phyloP scores from a whole-genome alignment of 2,797 vertebrate species.

The Sebastiscus albofasciatus region DNA sequence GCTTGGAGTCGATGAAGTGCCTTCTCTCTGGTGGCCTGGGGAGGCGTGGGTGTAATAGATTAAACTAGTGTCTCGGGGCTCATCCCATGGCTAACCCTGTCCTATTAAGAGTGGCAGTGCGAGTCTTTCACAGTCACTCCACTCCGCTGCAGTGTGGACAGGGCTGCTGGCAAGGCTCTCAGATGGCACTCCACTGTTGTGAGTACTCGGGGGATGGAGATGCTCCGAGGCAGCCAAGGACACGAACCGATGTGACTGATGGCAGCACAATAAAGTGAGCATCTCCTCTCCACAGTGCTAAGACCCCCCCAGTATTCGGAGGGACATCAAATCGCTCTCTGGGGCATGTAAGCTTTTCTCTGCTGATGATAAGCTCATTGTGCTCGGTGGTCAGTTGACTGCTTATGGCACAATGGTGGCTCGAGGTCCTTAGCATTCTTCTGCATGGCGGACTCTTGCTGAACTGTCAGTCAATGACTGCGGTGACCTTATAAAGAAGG shows the following conservation, averaged over 20 bases:
- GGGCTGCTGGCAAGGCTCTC: constrained; percentile 59
- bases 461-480: constrained; percentile 43
- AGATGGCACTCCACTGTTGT: constrained; percentile 59
- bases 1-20: constrained; percentile 63
- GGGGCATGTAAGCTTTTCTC: constrained; percentile 60
- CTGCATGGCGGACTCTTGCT: constrained; percentile 28
- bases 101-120: constrained; percentile 73
- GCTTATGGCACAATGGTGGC: constrained; percentile 43
- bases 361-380: constrained; percentile 60
- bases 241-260: constrained; percentile 78
- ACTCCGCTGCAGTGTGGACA: constrained; percentile 55
- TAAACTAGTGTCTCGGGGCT: constrained; percentile 69
- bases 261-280: constrained; percentile 78
- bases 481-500: constrained; percentile 44
- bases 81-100: constrained; percentile 71
- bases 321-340: constrained; percentile 63
- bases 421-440: constrained; percentile 40
- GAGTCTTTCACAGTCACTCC: constrained; percentile 65
- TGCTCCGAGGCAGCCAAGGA: constrained; percentile 70
- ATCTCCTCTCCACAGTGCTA: constrained; percentile 52
- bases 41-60: constrained; percentile 78
- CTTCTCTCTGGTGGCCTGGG: constrained; percentile 53
- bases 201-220: constrained; percentile 45
- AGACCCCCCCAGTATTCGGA: constrained; percentile 56
- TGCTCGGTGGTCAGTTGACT: constrained; percentile 45